These are phyloP conservation scores for Cromileptes altivelis DNA, from an alignment of 2,113 vertebrate genomes.

Conservation along the genomic window DNA sequence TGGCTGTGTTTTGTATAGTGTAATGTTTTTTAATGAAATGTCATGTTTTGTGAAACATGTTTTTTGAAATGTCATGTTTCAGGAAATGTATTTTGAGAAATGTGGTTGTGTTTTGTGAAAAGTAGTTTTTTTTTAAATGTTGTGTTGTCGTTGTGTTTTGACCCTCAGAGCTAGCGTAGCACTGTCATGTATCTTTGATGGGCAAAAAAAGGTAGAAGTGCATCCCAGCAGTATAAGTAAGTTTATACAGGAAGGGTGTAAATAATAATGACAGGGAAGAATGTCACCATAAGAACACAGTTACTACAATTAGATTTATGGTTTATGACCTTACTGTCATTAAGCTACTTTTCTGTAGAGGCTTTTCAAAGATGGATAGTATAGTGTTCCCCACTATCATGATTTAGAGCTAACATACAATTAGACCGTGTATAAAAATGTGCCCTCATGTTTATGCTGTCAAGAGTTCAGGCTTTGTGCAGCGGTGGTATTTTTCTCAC, in stretches of 20 bases:
- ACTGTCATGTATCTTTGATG: too few species aligned
- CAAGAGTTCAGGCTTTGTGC: slow-evolving; percentile 66
- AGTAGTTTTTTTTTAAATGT: too few species aligned
- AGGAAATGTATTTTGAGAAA: too few species aligned
- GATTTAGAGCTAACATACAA: slow-evolving; percentile 67
- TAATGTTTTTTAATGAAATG: too few species aligned
- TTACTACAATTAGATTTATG: slow-evolving; percentile 46
- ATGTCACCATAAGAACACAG: slow-evolving; percentile 32
- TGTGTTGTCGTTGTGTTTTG: too few species aligned
- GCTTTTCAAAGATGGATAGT: slow-evolving; percentile 54
- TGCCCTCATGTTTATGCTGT: slow-evolving; percentile 63
- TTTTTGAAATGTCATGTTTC: too few species aligned
- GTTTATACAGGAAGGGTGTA: slow-evolving; percentile 16
- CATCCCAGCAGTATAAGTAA: slow-evolving; percentile 7
- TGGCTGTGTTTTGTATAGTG: too few species aligned
- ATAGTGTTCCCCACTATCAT: slow-evolving; percentile 18
- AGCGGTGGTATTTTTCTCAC: slow-evolving; percentile 48
- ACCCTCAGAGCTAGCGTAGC: too few species aligned
- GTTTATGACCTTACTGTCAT: slow-evolving; percentile 50
- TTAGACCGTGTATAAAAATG: slow-evolving; percentile 65
- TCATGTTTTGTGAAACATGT: too few species aligned
- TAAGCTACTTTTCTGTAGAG: slow-evolving; percentile 31
- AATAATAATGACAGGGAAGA: slow-evolving; percentile 39
- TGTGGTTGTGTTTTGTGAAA: too few species aligned
- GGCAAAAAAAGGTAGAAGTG: neutral